Percentiles rank a stretch among this genome's conserved stretches.
Evolutionary conservation across 1,140 invertebrate species (phyloP).

Genomic region (Cyphomyrmex costatus): DNA sequence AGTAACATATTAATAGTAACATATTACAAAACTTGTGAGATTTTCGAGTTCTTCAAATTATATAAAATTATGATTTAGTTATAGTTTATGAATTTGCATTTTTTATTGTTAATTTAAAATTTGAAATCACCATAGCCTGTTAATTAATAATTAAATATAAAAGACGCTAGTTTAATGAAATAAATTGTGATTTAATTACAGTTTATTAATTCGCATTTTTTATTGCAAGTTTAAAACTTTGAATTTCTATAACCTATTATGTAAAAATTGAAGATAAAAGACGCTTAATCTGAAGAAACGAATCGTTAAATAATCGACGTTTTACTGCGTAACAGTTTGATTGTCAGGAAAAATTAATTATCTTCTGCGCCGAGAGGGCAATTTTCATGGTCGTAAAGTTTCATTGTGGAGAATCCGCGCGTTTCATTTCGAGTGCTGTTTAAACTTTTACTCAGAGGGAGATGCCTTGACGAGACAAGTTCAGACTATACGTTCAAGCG

Average conservation of each 20-base stretch:
- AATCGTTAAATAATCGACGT: slow-evolving; percentile 29
- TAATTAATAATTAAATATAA: not conserved
- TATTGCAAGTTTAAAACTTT: not conserved
- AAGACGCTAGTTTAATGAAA: not conserved
- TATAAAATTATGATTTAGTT: not conserved
- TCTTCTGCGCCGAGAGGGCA: slow-evolving; percentile 42
- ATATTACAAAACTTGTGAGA: not conserved
- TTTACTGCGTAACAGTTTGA: not conserved
- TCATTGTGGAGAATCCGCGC: slow-evolving; percentile 57
- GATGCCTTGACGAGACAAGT: slow-evolving; percentile 11
- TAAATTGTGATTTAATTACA: not conserved
- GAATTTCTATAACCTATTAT: not conserved
- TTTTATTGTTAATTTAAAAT: not conserved
- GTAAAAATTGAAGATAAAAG: not conserved
- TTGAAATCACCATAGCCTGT: not conserved
- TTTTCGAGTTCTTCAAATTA: not conserved
- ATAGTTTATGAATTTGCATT: not conserved
- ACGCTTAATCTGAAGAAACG: not conserved
- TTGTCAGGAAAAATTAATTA: slow-evolving; percentile 65
- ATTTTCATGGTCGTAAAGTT: slow-evolving; percentile 55
- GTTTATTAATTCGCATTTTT: not conserved
- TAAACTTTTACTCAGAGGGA: slow-evolving; percentile 68
- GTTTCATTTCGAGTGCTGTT: slow-evolving; percentile 57
- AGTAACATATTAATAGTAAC: not conserved
- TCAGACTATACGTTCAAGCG: slow-evolving; percentile 30